Percentiles rank a stretch among this genome's conserved stretches.
Evolutionary conservation across 53 echinoderm and acorn worm genomes (phyloP).

Genomic region (Zoroaster sp.): DNA sequence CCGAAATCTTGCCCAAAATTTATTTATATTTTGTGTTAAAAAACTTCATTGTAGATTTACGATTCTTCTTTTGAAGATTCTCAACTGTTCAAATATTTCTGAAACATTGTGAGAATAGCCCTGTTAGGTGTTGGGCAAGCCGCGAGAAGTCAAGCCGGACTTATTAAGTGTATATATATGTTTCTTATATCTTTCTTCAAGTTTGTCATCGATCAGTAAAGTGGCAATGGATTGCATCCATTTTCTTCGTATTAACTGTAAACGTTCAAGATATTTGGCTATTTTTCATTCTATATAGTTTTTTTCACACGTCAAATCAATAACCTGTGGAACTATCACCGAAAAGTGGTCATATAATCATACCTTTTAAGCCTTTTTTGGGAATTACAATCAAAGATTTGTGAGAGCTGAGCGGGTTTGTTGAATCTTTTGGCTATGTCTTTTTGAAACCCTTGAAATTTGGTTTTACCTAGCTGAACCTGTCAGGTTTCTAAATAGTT

Average conservation of each 20-base stretch:
- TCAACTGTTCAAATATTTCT: not conserved
- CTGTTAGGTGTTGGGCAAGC: not conserved
- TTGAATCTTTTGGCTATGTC: not conserved
- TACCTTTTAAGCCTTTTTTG: no score
- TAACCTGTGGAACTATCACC: not conserved
- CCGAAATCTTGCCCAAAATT: not conserved
- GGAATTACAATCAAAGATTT: no score
- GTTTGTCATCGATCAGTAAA: not conserved
- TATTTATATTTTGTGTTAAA: not conserved
- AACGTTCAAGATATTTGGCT: not conserved
- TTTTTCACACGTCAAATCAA: not conserved
- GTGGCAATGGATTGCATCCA: not conserved
- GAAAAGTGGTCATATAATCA: not conserved
- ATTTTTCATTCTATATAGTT: not conserved
- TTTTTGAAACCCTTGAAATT: not conserved
- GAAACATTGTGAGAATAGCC: not conserved
- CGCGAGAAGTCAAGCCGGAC: not conserved
- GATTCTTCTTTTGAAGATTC: not conserved
- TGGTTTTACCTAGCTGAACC: not conserved
- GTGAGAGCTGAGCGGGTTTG: not conserved
- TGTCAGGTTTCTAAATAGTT: not conserved
- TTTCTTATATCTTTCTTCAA: not conserved
- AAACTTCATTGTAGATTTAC: not conserved
- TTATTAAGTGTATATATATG: not conserved
- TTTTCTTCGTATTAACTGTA: not conserved